phyloP scores from a whole-genome alignment of 2,888 invertebrate species.

The Orthonevra nobilis region DNA sequence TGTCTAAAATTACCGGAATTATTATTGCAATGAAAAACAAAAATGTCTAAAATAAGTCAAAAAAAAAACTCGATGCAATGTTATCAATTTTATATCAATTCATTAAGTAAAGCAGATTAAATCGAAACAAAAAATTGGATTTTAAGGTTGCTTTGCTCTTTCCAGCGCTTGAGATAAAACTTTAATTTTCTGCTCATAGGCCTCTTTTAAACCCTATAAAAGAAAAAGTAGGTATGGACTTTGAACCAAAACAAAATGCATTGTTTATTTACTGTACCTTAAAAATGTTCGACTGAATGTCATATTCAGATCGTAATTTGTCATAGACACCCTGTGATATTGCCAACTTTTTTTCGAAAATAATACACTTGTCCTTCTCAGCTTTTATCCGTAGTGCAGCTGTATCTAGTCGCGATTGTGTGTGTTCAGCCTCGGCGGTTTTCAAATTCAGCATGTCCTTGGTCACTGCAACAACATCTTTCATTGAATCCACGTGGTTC shows the following conservation, averaged over 20 bases:
- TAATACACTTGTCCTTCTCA: conserved; percentile 86
- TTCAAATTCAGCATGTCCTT: conserved; percentile 90
- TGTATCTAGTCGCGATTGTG: conserved; percentile 85
- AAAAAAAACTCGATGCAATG: too few species aligned
- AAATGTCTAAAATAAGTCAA: too few species aligned
- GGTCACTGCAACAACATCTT: conserved; percentile 90
- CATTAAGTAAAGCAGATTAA: too few species aligned
- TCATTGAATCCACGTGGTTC: conserved; percentile 86
- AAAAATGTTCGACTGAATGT: conserved; percentile 87
- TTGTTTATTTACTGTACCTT: conserved; percentile 79
- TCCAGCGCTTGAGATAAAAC: conserved; percentile 74
- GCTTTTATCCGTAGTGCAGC: conserved; percentile 86
- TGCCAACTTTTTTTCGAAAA: conserved; percentile 86
- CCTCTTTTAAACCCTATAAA: conserved; percentile 83
- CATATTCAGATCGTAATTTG: conserved; percentile 88
- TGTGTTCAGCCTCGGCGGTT: conserved; percentile 88
- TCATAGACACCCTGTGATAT: conserved; percentile 87
- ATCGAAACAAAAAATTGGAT: not conserved
- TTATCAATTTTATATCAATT: too few species aligned
- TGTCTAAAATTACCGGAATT: too few species aligned
- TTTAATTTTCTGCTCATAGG: conserved; percentile 85
- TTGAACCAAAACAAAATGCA: not conserved
- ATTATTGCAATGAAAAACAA: too few species aligned
- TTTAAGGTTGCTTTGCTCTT: conserved; percentile 63
- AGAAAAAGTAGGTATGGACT: not conserved